Evolutionary conservation across 2,888 invertebrate genomes (phyloP), one percentile per base, ranked within the genome.

Genomic region (Nemotelus pantherinus): DNA sequence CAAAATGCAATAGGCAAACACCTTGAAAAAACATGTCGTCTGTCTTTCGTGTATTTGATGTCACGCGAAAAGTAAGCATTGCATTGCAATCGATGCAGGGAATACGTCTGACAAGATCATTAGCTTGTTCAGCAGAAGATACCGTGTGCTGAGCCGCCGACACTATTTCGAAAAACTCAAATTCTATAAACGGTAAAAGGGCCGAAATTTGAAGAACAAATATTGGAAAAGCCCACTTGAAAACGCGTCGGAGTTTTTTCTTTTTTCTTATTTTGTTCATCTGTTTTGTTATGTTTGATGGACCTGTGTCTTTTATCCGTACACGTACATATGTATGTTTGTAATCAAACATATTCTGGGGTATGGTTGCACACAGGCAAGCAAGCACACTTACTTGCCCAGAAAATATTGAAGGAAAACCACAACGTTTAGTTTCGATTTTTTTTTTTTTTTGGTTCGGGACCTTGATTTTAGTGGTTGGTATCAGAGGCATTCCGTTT

Each of bases 141-240:
- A 25, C 25, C 25, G 25, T 25, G 25, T 25, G 25, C 25, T 25
- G 25, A 25, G 25, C 25, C 7, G 48, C 74, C 74, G 74, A 60
- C 74, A 63, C 70, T 70, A 67, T 50, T 70, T n/a, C 5, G 25
- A 25, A 70, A 41, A 3, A 10, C 48, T 44, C 60, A 25, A 64
- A 77, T 76, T 77, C 74, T 74, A 74, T 77, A 77, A 79, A 77
- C 77, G 67, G 79, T 77, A 79, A 79, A 79, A 79, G 79, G 76
- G 79, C 79, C 79, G 79, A 79, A 78, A 60, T 74, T 77, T 77
- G 60, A 48, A 79, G 70, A 74, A 74, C 63, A 79, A 79, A 79
- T 74, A 79, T 68, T 74, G 77, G 68, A 75, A 43, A 70, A 55
- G 70, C 76, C 79, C 79, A 79, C 79, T 79, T 79, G 79, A 79